Percentiles rank a stretch among this genome's conserved stretches.
phyloP scores from a whole-genome alignment of 2,888 invertebrate species.

The Lomographa bimaculata region DNA sequence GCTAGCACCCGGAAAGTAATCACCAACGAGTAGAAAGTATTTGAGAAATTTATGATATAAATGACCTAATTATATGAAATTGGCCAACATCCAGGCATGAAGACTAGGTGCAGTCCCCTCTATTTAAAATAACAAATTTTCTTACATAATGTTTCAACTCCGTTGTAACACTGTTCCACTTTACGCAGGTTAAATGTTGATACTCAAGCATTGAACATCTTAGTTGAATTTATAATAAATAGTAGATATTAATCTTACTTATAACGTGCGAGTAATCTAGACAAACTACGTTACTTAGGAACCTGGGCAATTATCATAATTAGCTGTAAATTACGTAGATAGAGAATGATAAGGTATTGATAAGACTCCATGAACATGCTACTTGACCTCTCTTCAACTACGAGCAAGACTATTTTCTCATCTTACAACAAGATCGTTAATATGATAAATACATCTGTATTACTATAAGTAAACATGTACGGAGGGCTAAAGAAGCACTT shows the following conservation, averaged over 20 bases:
- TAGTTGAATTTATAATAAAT: constrained; percentile 9
- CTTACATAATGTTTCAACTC: constrained; percentile 34
- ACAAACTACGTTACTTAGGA: constrained; percentile 28
- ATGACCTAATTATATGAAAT: constrained; percentile 63
- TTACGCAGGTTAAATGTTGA: constrained; percentile 23
- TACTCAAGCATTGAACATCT: constrained; percentile 24
- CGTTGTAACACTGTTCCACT: constrained; percentile 22
- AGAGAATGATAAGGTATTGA: constrained; percentile 39
- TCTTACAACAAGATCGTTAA: constrained; percentile 44
- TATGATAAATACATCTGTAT: constrained; percentile 35
- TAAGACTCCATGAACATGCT: constrained; percentile 31
- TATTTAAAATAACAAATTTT: constrained; percentile 49
- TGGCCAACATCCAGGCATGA: constrained; percentile 60
- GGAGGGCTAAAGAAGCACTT: no score
- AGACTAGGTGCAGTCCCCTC: constrained; percentile 52
- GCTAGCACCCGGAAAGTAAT: constrained; percentile 39
- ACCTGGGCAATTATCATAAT: constrained; percentile 38
- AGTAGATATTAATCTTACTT: neutral
- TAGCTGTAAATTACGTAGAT: constrained; percentile 43
- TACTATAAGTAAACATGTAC: no score
- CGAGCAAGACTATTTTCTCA: constrained; percentile 40
- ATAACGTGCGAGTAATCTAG: constrained; percentile 18
- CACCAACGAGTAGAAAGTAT: constrained; percentile 41
- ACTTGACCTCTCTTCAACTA: constrained; percentile 45
- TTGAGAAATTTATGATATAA: constrained; percentile 57